phyloP scores from a whole-genome alignment of 2,113 vertebrate species.

The Noturus placidus region DNA sequence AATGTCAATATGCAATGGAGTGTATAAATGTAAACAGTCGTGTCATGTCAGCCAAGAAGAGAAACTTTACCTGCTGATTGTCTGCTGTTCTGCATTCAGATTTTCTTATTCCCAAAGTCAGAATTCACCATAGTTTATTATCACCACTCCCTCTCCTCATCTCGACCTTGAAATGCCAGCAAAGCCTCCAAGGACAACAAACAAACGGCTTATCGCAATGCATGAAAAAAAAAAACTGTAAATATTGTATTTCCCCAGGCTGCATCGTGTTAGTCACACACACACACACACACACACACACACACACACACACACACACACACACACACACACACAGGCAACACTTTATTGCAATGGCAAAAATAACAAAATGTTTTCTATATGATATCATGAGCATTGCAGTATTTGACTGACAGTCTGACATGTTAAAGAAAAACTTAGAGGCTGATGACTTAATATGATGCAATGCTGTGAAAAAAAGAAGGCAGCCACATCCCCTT shows the following conservation, averaged over 20 bases:
- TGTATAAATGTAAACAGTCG: background rate
- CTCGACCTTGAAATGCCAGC: background rate
- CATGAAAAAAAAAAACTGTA: background rate
- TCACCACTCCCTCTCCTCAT: background rate
- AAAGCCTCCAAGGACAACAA: background rate
- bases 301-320: background rate
- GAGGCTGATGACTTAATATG: background rate
- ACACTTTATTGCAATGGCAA: background rate
- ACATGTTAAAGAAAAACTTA: background rate
- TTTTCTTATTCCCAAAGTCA: background rate
- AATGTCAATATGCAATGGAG: background rate
- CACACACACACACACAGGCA: background rate
- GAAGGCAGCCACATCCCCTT: background rate
- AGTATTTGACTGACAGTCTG: background rate
- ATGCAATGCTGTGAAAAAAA: background rate
- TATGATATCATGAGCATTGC: background rate
- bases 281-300: background rate
- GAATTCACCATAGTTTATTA: background rate
- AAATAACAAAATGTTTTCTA: background rate
- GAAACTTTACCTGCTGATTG: background rate
- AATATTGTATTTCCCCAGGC: constrained; percentile 21
- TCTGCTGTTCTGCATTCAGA: background rate
- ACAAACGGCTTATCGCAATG: background rate
- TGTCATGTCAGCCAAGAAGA: background rate
- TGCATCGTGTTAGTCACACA: constrained; percentile 3